Conservation (phyloP, 2,113 vertebrate species). For the Cariama cristata region DNA sequence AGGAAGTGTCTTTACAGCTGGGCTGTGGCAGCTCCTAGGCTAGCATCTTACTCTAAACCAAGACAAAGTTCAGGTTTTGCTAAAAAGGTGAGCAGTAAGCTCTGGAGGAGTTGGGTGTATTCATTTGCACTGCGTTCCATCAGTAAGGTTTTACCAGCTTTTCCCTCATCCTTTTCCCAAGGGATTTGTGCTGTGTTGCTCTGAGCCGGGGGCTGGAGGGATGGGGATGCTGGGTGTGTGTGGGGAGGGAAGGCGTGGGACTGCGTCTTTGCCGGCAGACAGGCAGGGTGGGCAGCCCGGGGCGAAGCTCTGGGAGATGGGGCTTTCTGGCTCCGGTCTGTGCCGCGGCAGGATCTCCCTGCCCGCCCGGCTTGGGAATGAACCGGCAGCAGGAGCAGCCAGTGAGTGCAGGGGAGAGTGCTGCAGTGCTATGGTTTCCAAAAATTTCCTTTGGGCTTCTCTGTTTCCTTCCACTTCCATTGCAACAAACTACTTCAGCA, state of each 20-base stretch:
- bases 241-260: not conserved
- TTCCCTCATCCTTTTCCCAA: not conserved
- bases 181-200: not conserved
- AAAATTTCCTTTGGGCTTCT: not conserved
- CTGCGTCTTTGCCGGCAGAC: fast-evolving
- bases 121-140: not conserved
- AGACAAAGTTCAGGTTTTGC: not conserved
- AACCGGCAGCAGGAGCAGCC: not conserved
- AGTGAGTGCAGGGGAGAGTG: not conserved
- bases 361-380: not conserved
- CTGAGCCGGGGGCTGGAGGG: not conserved
- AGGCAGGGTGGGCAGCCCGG: not conserved
- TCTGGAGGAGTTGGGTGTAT: not conserved
- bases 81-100: not conserved
- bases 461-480: not conserved
- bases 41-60: not conserved
- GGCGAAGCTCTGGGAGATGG: not conserved
- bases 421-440: not conserved
- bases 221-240: not conserved
- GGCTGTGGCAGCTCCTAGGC: not conserved
- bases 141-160: not conserved
- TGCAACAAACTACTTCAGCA: not conserved
- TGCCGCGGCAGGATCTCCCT: not conserved
- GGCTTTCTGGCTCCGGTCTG: not conserved
- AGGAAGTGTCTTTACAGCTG: not conserved